Evolutionary conservation across 2,797 vertebrate genomes (phyloP), one percentile per base, ranked within the genome.

Genomic region (Ctenochaetus hawaiiensis): DNA sequence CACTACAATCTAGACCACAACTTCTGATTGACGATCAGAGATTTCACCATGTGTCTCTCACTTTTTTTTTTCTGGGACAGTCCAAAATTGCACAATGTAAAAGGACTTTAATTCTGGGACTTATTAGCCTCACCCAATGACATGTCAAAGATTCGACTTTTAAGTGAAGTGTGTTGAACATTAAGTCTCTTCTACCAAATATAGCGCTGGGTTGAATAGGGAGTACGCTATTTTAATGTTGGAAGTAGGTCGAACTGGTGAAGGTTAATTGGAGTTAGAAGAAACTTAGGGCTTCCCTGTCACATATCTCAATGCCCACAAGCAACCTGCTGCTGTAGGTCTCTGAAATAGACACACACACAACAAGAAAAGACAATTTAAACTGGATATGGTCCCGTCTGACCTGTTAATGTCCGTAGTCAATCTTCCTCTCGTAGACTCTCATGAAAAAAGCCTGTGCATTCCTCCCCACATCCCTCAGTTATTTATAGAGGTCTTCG

Each of bases 201-300:
- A 84, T 87, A 91, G 73, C 65, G 44, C 45, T 16, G 45, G 12
- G 64, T 70, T 83, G 72, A 89, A 68, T 39, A 48, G 80, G 81
- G 86, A 86, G 47, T 67, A 26, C 9, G 67, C 82, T 90, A 88
- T 91, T 93, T 93, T 85, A 84, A 90, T 83, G 69, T 62, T 45
- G 59, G 78, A 93, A 87, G 78, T 92, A 78, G 92, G 91, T 87
- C 86, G 62, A 89, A 78, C 79, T 79, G 57, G 77, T 89, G 80
- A 93, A 92, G 90, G 90, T 93, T 92, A 93, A 93, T 91, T 89
- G 87, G 80, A 87, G 89, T 84, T 69, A 49, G 75, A 68, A 70
- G 74, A 83, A 56, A 80, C 77, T 82, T 62, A 1, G 57, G 80
- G 60, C 67, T 22, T 84, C 39, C 76, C 67, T 78, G 72, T 84